Conservation (phyloP, 2,888 invertebrate genomes). For the Heliconius erato region DNA sequence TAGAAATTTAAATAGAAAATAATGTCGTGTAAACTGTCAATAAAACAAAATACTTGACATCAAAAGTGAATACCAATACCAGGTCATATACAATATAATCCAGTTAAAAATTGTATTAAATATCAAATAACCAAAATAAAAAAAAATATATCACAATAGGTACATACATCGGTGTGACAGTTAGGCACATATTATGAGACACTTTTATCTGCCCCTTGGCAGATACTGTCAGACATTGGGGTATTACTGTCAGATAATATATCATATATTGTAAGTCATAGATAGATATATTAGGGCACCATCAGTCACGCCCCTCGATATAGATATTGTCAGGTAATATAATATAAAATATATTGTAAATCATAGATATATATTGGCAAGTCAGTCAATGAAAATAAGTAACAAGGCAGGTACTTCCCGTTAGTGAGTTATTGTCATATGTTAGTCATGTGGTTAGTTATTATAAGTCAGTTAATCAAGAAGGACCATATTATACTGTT, state of each 20-base stretch:
- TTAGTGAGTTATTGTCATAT: background rate
- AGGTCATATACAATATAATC: background rate
- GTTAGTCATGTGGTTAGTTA: background rate
- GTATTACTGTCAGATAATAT: background rate
- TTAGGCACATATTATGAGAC: background rate
- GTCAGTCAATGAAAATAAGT: too few relatives aligned
- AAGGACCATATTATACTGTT: background rate
- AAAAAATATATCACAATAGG: background rate
- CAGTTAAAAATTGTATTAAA: background rate
- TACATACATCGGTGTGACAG: conserved; percentile 6
- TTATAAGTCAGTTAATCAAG: background rate
- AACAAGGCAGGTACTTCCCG: too few relatives aligned
- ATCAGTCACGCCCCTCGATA: background rate
- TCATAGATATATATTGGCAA: too few relatives aligned
- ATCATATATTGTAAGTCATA: background rate
- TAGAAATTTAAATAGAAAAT: background rate
- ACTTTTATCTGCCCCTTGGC: background rate
- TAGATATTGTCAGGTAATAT: background rate
- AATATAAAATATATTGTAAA: background rate
- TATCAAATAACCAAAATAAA: background rate
- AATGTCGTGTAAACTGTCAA: background rate
- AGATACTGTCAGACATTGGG: background rate
- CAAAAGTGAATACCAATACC: background rate
- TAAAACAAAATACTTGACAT: background rate
- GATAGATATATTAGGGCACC: background rate